Evolutionary conservation across 2,797 vertebrate species (phyloP).

Genomic region (Propithecus perrieri): DNA sequence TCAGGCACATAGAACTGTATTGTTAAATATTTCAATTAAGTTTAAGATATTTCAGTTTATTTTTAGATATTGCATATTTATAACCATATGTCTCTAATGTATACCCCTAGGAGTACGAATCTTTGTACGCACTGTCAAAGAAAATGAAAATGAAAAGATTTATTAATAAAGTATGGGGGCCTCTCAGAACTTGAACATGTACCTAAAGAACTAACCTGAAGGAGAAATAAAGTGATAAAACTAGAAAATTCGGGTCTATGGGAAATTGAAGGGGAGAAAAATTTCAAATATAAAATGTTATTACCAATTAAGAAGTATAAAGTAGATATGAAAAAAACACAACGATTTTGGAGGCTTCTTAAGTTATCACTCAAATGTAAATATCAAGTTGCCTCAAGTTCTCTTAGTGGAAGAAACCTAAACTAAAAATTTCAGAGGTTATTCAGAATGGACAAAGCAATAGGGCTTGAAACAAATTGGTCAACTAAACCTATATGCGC

Average conservation of each 20-base stretch:
- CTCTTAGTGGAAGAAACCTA: not conserved
- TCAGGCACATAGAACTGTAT: not conserved
- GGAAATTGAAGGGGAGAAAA: not conserved
- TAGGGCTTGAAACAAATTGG: not conserved
- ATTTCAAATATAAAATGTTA: not conserved
- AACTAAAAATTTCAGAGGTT: not conserved
- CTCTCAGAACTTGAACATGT: not conserved
- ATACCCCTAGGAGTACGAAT: not conserved
- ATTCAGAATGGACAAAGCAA: not conserved
- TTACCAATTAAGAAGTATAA: not conserved
- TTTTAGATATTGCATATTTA: not conserved
- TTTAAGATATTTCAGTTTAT: not conserved
- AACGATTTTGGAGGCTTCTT: not conserved
- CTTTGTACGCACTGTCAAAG: not conserved
- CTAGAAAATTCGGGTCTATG: not conserved
- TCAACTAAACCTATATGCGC: not conserved
- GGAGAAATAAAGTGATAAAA: slow-evolving; percentile 1
- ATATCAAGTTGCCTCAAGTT: not conserved
- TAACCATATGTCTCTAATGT: not conserved
- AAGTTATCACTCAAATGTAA: not conserved
- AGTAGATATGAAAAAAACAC: not conserved
- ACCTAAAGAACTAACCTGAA: not conserved
- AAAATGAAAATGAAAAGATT: not conserved
- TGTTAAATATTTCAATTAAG: not conserved
- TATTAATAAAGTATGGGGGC: not conserved